These are phyloP conservation scores for Hofmannophila pseudospretella DNA, from an alignment of 2,888 invertebrate species.

Conservation along the genomic window DNA sequence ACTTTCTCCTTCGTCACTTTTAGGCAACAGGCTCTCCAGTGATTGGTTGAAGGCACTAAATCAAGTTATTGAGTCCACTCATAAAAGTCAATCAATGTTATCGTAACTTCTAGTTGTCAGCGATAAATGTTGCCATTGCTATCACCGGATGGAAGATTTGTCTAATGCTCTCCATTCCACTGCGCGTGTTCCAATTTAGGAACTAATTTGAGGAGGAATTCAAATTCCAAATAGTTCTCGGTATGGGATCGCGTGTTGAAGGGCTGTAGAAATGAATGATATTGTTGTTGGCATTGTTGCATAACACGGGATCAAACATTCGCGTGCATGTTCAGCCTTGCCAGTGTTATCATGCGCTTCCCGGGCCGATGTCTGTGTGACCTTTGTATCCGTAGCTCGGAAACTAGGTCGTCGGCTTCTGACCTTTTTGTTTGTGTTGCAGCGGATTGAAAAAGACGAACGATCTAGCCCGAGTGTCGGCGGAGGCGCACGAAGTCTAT, in stretches of 20 bases:
- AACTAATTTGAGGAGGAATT: neutral
- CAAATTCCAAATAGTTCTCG: constrained; percentile 5
- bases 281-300: constrained; percentile 38
- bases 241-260: constrained; percentile 24
- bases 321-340: constrained; percentile 55
- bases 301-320: constrained; percentile 36
- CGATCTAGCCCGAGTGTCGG: constrained; percentile 44
- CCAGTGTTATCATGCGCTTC: constrained; percentile 62
- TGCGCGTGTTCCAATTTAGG: neutral
- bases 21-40: constrained; percentile 1
- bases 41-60: constrained; percentile 21
- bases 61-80: constrained; percentile 35
- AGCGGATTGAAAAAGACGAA: constrained; percentile 51
- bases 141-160: constrained; percentile 6
- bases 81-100: constrained; percentile 30
- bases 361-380: constrained; percentile 64
- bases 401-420: constrained; percentile 72
- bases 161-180: constrained; percentile 16
- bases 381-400: constrained; percentile 59
- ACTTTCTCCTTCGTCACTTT: constrained; percentile 8
- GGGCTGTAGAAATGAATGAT: constrained; percentile 19
- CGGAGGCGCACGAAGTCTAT: constrained; percentile 49
- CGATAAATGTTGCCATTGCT: constrained; percentile 20
- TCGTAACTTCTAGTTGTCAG: constrained; percentile 31
- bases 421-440: constrained; percentile 70